These are phyloP conservation scores for Hyles vespertilio DNA, from an alignment of 1,140 invertebrate genomes.

Conservation along the genomic window DNA sequence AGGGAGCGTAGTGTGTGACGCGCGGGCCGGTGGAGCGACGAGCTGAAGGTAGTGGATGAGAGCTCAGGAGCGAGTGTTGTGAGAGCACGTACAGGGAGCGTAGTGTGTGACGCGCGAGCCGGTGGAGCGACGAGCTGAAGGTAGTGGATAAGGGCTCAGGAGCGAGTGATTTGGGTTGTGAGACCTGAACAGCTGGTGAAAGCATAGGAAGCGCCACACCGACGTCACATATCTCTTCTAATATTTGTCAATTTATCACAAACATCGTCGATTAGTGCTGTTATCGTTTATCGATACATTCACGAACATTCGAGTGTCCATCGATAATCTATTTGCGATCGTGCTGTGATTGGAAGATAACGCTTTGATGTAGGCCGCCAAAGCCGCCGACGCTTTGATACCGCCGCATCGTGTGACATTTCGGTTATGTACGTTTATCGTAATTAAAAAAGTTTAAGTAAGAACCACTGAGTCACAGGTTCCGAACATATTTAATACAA, in stretches of 20 bases:
- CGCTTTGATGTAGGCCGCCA: slow-evolving; percentile 54
- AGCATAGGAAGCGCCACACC: slow-evolving; percentile 6
- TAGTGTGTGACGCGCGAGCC: too few species aligned
- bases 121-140: too few species aligned
- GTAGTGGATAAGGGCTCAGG: too few species aligned
- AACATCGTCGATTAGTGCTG: slow-evolving; percentile 24
- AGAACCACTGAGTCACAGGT: slow-evolving; percentile 6
- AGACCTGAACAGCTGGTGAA: not conserved
- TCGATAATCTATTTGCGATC: slow-evolving; percentile 32
- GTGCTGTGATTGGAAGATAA: slow-evolving; percentile 32
- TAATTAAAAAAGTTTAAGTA: slow-evolving; percentile 5
- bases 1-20: too few species aligned
- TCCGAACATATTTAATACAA: not conserved
- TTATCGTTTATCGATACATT: slow-evolving; percentile 22
- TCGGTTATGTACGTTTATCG: slow-evolving; percentile 7
- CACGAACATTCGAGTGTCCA: slow-evolving; percentile 13
- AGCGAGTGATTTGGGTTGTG: too few species aligned
- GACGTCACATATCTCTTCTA: slow-evolving; percentile 3
- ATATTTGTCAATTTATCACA: slow-evolving; percentile 23
- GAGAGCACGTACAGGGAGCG: too few species aligned
- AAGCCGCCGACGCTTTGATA: slow-evolving; percentile 55
- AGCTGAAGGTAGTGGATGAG: too few species aligned
- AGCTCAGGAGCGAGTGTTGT: too few species aligned
- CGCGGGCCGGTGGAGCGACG: too few species aligned
- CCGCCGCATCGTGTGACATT: slow-evolving; percentile 37